Evolutionary conservation across 2,888 invertebrate species (phyloP).

Genomic region (Protonemura montana): DNA sequence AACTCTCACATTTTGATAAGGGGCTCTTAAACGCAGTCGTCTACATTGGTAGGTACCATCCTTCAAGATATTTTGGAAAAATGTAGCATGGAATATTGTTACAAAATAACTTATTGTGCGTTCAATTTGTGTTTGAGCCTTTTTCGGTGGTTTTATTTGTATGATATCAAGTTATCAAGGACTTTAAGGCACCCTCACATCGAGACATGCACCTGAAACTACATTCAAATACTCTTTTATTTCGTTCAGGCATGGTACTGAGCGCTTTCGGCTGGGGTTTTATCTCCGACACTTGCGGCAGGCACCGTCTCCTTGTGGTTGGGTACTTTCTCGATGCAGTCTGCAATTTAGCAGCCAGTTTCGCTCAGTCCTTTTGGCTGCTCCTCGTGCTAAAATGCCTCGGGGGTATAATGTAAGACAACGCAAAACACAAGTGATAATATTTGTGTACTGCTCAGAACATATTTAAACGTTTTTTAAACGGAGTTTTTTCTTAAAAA

Average conservation of each 20-base stretch:
- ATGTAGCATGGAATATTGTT: no score
- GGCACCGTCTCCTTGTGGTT: slow-evolving; percentile 56
- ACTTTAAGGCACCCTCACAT: no score
- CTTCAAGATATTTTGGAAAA: no score
- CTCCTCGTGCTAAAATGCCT: slow-evolving; percentile 57
- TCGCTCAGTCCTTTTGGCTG: slow-evolving; percentile 56
- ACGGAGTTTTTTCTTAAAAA: background rate
- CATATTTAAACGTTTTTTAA: background rate
- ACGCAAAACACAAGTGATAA: background rate
- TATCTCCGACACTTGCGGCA: slow-evolving; percentile 56
- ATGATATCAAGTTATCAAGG: no score
- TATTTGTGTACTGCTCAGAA: background rate
- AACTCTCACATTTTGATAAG: slow-evolving; percentile 62
- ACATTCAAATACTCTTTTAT: no score
- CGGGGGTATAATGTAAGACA: slow-evolving; percentile 57
- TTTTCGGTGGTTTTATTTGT: no score
- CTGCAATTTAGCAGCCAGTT: slow-evolving; percentile 55
- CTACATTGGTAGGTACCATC: slow-evolving; percentile 35
- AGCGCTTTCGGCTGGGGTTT: slow-evolving; percentile 64
- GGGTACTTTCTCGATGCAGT: slow-evolving; percentile 55
- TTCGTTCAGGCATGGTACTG: slow-evolving; percentile 61
- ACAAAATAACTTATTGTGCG: no score
- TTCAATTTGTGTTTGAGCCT: no score
- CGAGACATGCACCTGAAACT: no score
- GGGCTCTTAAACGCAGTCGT: slow-evolving; percentile 61